Base-by-base conservation (phyloP, 1,140 invertebrate species). In the Temnothorax longispinosus region DNA sequence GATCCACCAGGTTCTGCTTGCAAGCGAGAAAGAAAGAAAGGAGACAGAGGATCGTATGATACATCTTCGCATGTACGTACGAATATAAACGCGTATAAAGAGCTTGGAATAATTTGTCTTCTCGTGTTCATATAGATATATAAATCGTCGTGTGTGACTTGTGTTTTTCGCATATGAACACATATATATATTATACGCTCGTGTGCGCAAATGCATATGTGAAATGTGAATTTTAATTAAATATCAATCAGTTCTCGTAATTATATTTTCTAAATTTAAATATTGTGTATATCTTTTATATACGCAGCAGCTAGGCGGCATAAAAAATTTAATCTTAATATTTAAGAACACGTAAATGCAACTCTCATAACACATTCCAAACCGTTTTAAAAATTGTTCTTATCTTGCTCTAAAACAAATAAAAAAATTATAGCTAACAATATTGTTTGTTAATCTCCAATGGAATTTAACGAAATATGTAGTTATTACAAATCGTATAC, bases 101-200 rank as follows among this genome's bases (percentile, higher is more conserved):
- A 74, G 32, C 38, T 44, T 21, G 69, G 32, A 74, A 74, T 84
- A 74, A 84, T 84, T 74, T 74, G 78, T 69, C 78, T 71, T n/a
- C 78, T 74, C 69, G 18, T 13, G 10, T 69, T 71, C 52, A 38
- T 44, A 7, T 78, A 52, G 65, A 62, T 27, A 38, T 75, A 54
- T 15, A 85, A 74, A 77, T 47, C 71, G 54, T 41, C 60, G 44
- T 21, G 44, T 21, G 81, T 27, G 52, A 88, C 76, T 76, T 71
- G 71, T 86, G 87, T 86, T 81, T 21, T 82, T 86, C 86, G 78
- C 74, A 85, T 27, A 27, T 27, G 27, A 27, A 27, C 27, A 27
- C 27, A 27, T 27, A 27, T 27, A 27, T n/a, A n/a, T n/a, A n/a
- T n/a, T n/a, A n/a, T 27, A 27, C 27, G 27, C 27, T 27, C 27